Conservation (phyloP, 2,888 invertebrate genomes). For the Ceramica pisi region DNA sequence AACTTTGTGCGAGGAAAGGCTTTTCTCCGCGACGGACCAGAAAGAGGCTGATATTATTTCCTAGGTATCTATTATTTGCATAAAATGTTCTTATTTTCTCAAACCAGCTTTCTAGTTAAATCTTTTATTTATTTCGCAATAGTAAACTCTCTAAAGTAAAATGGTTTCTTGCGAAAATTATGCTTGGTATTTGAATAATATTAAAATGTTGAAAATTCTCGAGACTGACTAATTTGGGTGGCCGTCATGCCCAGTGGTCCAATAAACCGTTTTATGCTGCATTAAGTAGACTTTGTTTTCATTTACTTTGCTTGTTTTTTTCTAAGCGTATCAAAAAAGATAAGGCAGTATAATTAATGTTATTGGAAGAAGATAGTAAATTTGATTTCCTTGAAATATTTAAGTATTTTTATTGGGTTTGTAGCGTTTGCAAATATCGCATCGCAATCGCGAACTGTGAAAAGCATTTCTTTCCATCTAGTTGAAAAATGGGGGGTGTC, state of each 20-base stretch:
- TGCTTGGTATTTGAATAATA: conserved; percentile 51
- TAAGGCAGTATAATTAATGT: not conserved
- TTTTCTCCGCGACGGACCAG: not conserved
- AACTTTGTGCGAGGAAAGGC: not conserved
- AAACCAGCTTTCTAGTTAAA: conserved; percentile 53
- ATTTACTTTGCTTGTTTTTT: conserved; percentile 20
- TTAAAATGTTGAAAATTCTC: conserved; percentile 37
- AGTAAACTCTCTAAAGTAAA: conserved; percentile 50
- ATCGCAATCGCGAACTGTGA: no score
- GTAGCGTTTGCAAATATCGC: no score
- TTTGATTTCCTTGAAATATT: not conserved
- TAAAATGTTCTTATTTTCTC: conserved; percentile 40
- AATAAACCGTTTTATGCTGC: conserved; percentile 52
- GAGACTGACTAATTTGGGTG: conserved; percentile 39
- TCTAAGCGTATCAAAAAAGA: conserved; percentile 13
- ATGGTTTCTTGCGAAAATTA: conserved; percentile 52
- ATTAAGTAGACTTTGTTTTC: conserved; percentile 32
- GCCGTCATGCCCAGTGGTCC: conserved; percentile 70
- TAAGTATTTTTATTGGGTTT: no score
- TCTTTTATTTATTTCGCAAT: conserved; percentile 33
- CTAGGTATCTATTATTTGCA: conserved; percentile 21
- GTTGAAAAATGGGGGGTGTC: no score
- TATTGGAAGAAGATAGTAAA: conserved; percentile 7
- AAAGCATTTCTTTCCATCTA: no score
- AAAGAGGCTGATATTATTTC: not conserved